These are phyloP conservation scores for Balearica regulorum DNA, from an alignment of 2,797 vertebrate genomes.

Conservation along the genomic window DNA sequence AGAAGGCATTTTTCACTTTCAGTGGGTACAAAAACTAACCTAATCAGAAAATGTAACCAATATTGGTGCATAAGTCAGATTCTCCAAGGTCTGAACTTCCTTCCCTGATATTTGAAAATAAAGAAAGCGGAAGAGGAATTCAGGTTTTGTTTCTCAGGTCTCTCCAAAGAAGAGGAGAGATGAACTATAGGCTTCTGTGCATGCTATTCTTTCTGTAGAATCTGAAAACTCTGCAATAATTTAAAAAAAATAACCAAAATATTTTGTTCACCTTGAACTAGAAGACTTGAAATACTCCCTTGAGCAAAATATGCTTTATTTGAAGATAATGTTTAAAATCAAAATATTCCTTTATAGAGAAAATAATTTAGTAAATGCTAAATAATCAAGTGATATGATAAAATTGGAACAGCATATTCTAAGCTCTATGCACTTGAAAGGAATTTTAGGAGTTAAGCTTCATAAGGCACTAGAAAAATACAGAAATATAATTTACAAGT, in stretches of 20 bases:
- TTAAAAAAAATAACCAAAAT: not conserved
- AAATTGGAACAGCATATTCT: not conserved
- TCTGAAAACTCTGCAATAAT: not conserved
- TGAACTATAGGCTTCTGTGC: not conserved
- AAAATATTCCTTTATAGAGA: not conserved
- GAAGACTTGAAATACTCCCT: not conserved
- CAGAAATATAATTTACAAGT: not conserved
- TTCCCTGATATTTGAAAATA: not conserved
- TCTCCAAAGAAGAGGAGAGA: not conserved
- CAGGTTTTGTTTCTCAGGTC: not conserved
- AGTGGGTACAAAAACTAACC: not conserved
- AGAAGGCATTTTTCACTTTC: not conserved
- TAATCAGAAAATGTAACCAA: not conserved
- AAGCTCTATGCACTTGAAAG: not conserved
- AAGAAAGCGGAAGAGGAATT: not conserved
- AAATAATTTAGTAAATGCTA: not conserved
- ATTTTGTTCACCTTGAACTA: not conserved
- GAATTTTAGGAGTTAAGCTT: not conserved
- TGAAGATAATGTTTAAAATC: not conserved
- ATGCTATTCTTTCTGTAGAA: not conserved
- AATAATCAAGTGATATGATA: not conserved
- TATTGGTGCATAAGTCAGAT: not conserved
- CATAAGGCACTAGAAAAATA: not conserved
- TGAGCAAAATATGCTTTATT: not conserved
- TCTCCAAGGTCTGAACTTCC: not conserved